Percentiles rank a stretch among this genome's conserved stretches.
Evolutionary conservation across 2,797 vertebrate genomes (phyloP).

Genomic region (Leuciscus waleckii): DNA sequence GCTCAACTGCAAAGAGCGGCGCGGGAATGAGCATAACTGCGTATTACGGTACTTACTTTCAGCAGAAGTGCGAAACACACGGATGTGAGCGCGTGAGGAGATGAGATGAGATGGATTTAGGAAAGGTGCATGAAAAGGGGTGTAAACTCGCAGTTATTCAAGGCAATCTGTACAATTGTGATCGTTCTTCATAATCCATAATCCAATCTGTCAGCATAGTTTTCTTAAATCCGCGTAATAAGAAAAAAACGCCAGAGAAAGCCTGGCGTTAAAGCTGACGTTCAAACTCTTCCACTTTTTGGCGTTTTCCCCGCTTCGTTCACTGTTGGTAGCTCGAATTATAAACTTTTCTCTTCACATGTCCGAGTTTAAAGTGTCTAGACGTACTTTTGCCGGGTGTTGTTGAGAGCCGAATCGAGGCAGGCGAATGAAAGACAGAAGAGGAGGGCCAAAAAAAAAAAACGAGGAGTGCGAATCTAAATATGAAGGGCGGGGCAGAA

Average conservation of each 20-base stretch:
- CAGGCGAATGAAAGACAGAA: constrained; percentile 29
- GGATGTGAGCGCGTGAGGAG: constrained; percentile 50
- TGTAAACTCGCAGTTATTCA: constrained; percentile 19
- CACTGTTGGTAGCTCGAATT: neutral
- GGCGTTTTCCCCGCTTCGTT: constrained; percentile 21
- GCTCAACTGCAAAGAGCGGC: neutral
- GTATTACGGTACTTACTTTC: constrained; percentile 61
- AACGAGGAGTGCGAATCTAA: neutral
- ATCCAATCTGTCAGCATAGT: constrained; percentile 27
- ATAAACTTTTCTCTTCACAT: constrained; percentile 1
- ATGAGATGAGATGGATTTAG: constrained; percentile 25
- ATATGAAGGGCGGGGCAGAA: constrained; percentile 47
- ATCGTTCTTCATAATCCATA: constrained; percentile 30
- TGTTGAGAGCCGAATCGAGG: constrained; percentile 2
- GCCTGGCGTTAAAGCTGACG: neutral
- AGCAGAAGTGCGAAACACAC: constrained; percentile 33
- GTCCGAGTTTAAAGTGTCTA: neutral
- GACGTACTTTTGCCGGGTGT: constrained; percentile 22
- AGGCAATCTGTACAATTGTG: neutral
- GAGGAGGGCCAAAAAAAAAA: constrained; percentile 3
- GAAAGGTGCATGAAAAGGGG: constrained; percentile 24
- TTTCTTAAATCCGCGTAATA: constrained; percentile 18
- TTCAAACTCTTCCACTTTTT: constrained; percentile 12
- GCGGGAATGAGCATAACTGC: neutral
- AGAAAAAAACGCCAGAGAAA: neutral